Conservation (phyloP, 1,140 invertebrate genomes). For the Diorhabda elongata region DNA sequence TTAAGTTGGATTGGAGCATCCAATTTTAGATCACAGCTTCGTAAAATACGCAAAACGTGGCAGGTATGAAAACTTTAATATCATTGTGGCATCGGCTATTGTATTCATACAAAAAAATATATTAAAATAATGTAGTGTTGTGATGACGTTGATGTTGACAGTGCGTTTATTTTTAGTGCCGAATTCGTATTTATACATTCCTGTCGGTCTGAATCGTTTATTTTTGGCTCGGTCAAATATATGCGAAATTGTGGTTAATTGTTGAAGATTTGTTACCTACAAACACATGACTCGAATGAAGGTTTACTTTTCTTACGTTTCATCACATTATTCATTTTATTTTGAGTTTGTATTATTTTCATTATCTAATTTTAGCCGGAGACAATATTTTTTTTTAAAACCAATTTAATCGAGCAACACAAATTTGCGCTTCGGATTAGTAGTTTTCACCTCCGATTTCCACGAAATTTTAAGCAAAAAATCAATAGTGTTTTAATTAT, state of each 20-base stretch:
- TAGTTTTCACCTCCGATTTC: neutral
- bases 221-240: neutral
- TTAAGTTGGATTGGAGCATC: neutral
- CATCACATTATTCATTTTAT: neutral
- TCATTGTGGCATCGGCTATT: conserved; percentile 2
- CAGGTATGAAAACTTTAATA: neutral
- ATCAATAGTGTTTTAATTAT: too few relatives aligned
- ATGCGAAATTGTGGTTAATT: neutral
- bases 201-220: neutral
- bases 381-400: neutral
- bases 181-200: neutral
- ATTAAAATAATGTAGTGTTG: conserved; percentile 3
- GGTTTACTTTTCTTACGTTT: neutral
- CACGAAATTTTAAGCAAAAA: neutral
- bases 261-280: neutral
- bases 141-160: neutral
- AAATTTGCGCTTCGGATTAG: neutral
- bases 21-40: neutral
- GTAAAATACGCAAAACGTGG: neutral
- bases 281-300: neutral
- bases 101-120: neutral
- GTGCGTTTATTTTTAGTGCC: neutral
- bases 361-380: neutral
- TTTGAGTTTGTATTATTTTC: neutral
- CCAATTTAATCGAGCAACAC: neutral